Conservation (phyloP, 53 echinoderm and acorn worm genomes). For the Arbacia lixula region DNA sequence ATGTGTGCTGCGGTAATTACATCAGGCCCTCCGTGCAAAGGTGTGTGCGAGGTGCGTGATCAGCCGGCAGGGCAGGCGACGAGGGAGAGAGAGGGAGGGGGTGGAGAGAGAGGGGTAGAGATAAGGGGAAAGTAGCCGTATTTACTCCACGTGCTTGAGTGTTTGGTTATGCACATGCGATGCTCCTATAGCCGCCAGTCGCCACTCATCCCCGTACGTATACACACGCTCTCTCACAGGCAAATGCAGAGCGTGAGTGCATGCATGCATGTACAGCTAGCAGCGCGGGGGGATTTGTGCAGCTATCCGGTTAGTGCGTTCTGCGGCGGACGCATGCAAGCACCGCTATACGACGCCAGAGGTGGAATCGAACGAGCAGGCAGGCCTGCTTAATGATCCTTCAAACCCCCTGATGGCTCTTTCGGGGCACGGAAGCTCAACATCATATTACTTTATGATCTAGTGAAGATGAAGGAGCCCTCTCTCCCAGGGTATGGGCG, state of each 20-base stretch:
- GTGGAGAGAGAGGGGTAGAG: conserved; percentile 15
- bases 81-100: too few relatives aligned
- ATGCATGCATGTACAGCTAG: background rate
- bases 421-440: background rate
- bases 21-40: too few relatives aligned
- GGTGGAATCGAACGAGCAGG: conserved; percentile 16
- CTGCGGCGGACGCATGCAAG: background rate
- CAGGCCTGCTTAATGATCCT: conserved; percentile 22
- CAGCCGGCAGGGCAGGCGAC: too few relatives aligned
- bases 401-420: conserved; percentile 22
- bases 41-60: too few relatives aligned
- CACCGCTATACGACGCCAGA: background rate
- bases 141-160: conserved; percentile 45
- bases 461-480: conserved; percentile 37
- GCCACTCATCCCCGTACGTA: background rate
- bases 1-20: too few relatives aligned
- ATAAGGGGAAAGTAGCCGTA: conserved; percentile 34
- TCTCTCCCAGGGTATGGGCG: conserved; percentile 18
- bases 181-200: conserved; percentile 17
- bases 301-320: background rate
- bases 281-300: background rate
- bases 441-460: conserved; percentile 45
- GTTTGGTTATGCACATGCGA: conserved; percentile 50
- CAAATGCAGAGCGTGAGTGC: background rate
- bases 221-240: conserved; percentile 9